These are phyloP conservation scores for Pristionchus mayeri DNA, from an alignment of 2,888 invertebrate genomes.

Conservation along the genomic window DNA sequence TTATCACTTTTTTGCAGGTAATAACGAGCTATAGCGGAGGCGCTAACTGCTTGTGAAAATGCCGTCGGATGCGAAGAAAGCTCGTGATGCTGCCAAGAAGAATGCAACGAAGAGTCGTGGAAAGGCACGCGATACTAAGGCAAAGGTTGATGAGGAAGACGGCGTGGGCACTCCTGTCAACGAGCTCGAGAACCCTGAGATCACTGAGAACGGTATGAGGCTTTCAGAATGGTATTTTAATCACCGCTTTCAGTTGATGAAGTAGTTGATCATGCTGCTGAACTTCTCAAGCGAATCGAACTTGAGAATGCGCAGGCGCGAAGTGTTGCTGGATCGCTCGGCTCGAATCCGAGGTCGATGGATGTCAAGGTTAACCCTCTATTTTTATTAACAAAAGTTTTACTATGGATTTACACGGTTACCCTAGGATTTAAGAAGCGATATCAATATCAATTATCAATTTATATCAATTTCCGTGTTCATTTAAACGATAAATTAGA, in stretches of 20 bases:
- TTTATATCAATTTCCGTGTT: too few species aligned
- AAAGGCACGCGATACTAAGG: slow-evolving; percentile 54
- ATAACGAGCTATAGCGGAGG: slow-evolving; percentile 44
- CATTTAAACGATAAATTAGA: too few species aligned
- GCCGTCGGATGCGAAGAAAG: slow-evolving; percentile 99
- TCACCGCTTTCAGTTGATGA: slow-evolving; percentile 38
- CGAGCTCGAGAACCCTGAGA: slow-evolving; percentile 30
- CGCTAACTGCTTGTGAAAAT: slow-evolving; percentile 79
- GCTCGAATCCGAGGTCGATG: slow-evolving; percentile 93
- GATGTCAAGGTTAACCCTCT: slow-evolving; percentile 89
- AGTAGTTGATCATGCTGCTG: slow-evolving; percentile 71
- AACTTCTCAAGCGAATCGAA: slow-evolving; percentile 80
- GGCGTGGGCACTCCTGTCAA: slow-evolving; percentile 26
- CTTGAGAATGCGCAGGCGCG: slow-evolving; percentile 90
- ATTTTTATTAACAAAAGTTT: too few species aligned
- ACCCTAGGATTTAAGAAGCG: too few species aligned
- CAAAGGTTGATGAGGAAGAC: slow-evolving; percentile 49
- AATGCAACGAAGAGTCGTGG: slow-evolving; percentile 86
- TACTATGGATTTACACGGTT: too few species aligned
- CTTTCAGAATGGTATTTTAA: not conserved
- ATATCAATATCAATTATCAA: too few species aligned
- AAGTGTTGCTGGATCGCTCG: slow-evolving; percentile 93
- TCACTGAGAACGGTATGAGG: slow-evolving; percentile 13
- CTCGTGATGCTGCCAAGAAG: slow-evolving; percentile 96
- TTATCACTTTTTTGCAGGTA: slow-evolving; percentile 2